Evolutionary conservation across 2,888 invertebrate species (phyloP).

Genomic region (Drosophila parthenogenetica): DNA sequence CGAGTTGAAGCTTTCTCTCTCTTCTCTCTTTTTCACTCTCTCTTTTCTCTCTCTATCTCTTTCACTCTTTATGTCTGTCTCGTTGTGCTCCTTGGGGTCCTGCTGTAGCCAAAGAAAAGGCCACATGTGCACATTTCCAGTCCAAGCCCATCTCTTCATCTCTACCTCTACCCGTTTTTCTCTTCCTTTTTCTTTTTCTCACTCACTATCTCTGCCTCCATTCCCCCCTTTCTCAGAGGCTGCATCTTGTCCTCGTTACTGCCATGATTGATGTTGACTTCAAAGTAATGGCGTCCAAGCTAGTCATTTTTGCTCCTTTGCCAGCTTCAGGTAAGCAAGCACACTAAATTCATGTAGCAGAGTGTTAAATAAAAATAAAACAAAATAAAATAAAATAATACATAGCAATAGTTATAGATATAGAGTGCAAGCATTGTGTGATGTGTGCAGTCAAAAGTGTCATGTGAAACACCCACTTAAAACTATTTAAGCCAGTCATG

Average conservation of each 20-base stretch:
- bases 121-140: slow-evolving; percentile 57
- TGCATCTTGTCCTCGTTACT: slow-evolving; percentile 66
- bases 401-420: background rate
- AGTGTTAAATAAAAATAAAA: slow-evolving; percentile 17
- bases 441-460: slow-evolving; percentile 34
- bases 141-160: slow-evolving; percentile 8
- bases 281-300: slow-evolving; percentile 73
- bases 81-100: slow-evolving; percentile 10
- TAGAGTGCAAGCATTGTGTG: slow-evolving; percentile 5
- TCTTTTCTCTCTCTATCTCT: background rate
- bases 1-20: slow-evolving; percentile 49
- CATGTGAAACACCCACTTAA: slow-evolving; percentile 25
- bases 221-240: slow-evolving; percentile 1
- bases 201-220: background rate
- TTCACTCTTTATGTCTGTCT: slow-evolving; percentile 1
- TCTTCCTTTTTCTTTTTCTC: background rate
- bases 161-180: background rate
- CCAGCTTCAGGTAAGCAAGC: slow-evolving; percentile 29
- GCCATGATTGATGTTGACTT: slow-evolving; percentile 77
- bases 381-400: background rate
- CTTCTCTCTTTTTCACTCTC: background rate
- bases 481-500: slow-evolving; percentile 13
- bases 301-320: slow-evolving; percentile 45
- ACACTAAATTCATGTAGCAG: slow-evolving; percentile 31
- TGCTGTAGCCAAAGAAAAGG: slow-evolving; percentile 50